Percentiles rank a stretch among this genome's conserved stretches.
phyloP scores from a whole-genome alignment of 2,113 vertebrate species.

The Empidonax alnorum region DNA sequence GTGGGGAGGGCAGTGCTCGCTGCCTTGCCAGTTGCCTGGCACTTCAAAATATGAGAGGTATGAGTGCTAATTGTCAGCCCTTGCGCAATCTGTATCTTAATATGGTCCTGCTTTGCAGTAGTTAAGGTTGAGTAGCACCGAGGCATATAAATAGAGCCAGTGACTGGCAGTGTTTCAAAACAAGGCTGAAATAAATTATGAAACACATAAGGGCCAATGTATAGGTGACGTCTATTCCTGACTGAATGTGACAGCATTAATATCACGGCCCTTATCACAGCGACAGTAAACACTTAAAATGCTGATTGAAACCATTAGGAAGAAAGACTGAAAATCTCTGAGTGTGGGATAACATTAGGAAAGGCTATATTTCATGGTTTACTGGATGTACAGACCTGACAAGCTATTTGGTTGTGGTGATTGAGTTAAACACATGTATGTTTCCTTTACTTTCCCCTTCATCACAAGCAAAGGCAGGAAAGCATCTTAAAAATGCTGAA shows the following conservation, averaged over 20 bases:
- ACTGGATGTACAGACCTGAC: neutral
- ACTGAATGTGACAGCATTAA: neutral
- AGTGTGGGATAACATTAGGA: neutral
- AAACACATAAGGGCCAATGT: neutral
- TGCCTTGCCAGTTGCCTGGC: neutral
- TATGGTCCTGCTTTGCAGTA: neutral
- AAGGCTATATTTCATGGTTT: neutral
- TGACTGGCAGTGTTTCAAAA: neutral
- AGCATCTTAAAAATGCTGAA: neutral
- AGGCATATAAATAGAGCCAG: neutral
- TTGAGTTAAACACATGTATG: neutral
- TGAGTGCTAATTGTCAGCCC: neutral
- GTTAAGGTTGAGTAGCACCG: neutral
- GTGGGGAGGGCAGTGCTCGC: fast-evolving
- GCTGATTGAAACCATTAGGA: neutral
- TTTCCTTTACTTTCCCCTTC: neutral
- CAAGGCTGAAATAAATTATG: neutral
- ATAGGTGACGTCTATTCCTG: neutral
- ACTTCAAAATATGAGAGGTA: neutral
- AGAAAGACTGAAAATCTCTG: neutral
- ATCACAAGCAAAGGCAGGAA: neutral
- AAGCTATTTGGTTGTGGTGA: neutral
- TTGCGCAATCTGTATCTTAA: neutral
- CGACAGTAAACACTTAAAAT: neutral
- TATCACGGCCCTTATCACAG: neutral